phyloP scores from a whole-genome alignment of 2,888 invertebrate species.

The Chorisops tibialis region DNA sequence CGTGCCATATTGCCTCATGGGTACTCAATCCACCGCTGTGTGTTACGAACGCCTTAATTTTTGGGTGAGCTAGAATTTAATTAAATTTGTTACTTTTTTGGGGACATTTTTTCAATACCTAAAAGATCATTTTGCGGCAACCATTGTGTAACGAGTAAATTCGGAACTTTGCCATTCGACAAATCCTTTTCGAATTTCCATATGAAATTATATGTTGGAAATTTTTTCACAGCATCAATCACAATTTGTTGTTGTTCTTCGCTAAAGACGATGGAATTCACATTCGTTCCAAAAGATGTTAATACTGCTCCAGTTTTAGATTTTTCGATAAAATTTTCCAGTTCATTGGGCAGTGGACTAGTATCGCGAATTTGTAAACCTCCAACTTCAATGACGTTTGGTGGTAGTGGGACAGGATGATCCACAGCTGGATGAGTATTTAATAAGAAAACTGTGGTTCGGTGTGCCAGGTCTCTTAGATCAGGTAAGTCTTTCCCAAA shows the following conservation, averaged over 20 bases:
- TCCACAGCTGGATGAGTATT: conserved; percentile 34
- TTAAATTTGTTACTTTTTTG: not conserved
- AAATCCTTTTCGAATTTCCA: conserved; percentile 45
- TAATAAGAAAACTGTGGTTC: conserved; percentile 33
- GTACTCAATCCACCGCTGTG: conserved; percentile 45
- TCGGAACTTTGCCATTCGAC: not conserved
- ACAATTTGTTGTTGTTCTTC: conserved; percentile 35
- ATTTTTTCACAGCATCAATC: conserved; percentile 38
- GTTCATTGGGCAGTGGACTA: conserved; percentile 31
- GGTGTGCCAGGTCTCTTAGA: conserved; percentile 36
- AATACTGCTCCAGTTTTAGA: conserved; percentile 38
- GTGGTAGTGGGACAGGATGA: conserved; percentile 31
- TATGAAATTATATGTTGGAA: conserved; percentile 45
- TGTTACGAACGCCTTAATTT: conserved; percentile 41
- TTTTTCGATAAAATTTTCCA: conserved; percentile 33
- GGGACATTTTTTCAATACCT: too few species aligned
- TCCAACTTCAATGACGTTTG: conserved; percentile 35
- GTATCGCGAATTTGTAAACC: conserved; percentile 36
- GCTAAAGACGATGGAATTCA: conserved; percentile 31
- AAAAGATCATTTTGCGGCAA: conserved; percentile 56
- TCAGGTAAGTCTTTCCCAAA: too few species aligned
- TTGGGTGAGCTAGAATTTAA: conserved; percentile 37
- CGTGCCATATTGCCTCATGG: conserved; percentile 43
- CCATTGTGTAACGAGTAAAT: conserved; percentile 53
- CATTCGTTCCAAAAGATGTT: conserved; percentile 39